Conservation (phyloP, 2,113 vertebrate genomes). For the Hippocampus barbouri region DNA sequence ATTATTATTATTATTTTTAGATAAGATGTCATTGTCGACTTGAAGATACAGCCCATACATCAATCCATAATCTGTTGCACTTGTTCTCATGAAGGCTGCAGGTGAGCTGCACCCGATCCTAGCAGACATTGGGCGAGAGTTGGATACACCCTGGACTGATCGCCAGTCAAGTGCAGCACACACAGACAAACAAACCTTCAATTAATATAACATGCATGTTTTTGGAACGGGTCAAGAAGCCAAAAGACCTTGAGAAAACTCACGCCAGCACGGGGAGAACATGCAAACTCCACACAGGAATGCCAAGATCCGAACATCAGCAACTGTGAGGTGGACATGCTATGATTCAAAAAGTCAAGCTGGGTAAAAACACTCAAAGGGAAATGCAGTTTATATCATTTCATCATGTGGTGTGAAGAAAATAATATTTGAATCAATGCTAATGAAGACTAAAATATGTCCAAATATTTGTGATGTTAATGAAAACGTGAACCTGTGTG, state of each 20-base stretch:
- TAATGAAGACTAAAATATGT: not conserved
- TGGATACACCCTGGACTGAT: not conserved
- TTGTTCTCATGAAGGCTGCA: not conserved
- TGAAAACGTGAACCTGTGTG: not conserved
- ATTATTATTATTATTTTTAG: not conserved
- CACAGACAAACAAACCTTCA: not conserved
- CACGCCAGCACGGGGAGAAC: not conserved
- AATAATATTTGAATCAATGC: not conserved
- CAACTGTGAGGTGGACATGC: not conserved
- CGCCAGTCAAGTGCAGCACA: not conserved
- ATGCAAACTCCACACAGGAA: not conserved
- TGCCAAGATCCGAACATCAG: not conserved
- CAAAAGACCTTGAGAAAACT: not conserved
- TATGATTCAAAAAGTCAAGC: conserved; percentile 31
- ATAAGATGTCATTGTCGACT: too few species aligned
- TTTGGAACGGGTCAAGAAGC: not conserved
- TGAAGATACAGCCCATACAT: conserved; percentile 2
- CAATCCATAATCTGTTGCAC: not conserved
- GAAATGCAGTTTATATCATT: conserved; percentile 33
- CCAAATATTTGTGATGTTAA: too few species aligned
- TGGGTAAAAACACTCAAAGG: conserved; percentile 33
- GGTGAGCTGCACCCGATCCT: not conserved
- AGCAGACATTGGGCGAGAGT: not conserved
- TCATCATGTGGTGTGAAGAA: not conserved
- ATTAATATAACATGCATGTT: not conserved